phyloP scores from a whole-genome alignment of 2,797 vertebrate species.

The Zonotrichia albicollis region DNA sequence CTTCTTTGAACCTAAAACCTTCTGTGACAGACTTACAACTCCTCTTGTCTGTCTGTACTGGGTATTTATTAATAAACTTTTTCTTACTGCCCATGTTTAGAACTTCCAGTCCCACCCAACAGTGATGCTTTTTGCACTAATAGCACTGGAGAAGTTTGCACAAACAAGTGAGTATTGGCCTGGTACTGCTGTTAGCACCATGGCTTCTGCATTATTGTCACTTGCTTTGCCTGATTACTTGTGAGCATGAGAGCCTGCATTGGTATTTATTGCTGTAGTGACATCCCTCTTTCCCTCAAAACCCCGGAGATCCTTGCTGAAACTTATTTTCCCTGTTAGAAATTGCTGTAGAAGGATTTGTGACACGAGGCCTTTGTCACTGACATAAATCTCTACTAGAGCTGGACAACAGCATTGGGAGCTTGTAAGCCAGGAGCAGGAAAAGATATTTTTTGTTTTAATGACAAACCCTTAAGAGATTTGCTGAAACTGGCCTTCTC shows the following conservation, averaged over 20 bases:
- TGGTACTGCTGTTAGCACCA: not conserved
- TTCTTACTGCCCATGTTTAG: conserved; percentile 73
- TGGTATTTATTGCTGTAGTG: not conserved
- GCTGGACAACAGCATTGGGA: not conserved
- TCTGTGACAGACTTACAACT: not conserved
- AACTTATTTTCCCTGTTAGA: not conserved
- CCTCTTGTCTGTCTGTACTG: not conserved
- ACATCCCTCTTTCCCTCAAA: not conserved
- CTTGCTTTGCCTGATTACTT: not conserved
- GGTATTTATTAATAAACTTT: not conserved
- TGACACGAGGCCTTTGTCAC: not conserved
- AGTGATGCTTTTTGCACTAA: conserved; percentile 99
- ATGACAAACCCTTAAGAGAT: not conserved
- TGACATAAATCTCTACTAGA: not conserved
- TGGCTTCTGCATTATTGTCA: not conserved
- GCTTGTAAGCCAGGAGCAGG: not conserved
- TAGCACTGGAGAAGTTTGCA: conserved; percentile 99
- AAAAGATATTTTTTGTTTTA: not conserved
- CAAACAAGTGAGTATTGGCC: conserved; percentile 91
- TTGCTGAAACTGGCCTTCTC: not conserved
- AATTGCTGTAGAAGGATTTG: not conserved
- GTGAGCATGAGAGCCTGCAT: not conserved
- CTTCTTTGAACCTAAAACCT: not conserved
- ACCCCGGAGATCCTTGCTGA: not conserved
- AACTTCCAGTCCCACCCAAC: conserved; percentile 95